Conservation (phyloP, 2,888 invertebrate genomes). For the Sesia apiformis region DNA sequence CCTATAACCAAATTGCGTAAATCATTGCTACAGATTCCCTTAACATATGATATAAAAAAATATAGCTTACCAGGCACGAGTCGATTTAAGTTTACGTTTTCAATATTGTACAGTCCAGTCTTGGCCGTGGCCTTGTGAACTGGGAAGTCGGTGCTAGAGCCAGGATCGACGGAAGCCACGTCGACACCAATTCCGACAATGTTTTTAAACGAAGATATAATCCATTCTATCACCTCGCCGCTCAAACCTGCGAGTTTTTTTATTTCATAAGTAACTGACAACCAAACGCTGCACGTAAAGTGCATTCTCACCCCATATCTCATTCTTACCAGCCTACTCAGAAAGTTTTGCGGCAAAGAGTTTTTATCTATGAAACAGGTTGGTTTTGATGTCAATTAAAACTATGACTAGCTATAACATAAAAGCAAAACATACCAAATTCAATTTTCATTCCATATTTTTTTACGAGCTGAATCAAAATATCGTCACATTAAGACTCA, state of each 20-base stretch:
- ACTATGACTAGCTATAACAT: too few relatives aligned
- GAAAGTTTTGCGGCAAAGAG: too few relatives aligned
- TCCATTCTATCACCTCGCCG: constrained; percentile 75
- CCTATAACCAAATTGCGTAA: too few relatives aligned
- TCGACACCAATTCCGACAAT: constrained; percentile 80
- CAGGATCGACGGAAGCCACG: constrained; percentile 77
- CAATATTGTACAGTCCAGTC: constrained; percentile 72
- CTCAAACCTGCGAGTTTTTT: constrained; percentile 59
- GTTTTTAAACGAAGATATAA: constrained; percentile 65
- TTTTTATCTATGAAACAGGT: too few relatives aligned
- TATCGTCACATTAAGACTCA: not conserved
- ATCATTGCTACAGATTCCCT: too few relatives aligned
- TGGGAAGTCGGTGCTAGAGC: constrained; percentile 37
- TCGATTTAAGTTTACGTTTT: constrained; percentile 75
- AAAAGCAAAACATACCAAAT: too few relatives aligned
- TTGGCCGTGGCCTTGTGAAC: constrained; percentile 41
- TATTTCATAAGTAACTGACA: too few relatives aligned
- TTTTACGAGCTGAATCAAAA: not conserved
- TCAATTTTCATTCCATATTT: not conserved
- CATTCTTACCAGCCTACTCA: too few relatives aligned
- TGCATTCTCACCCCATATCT: too few relatives aligned
- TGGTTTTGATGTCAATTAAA: too few relatives aligned
- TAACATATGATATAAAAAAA: not conserved
- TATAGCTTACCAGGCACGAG: constrained; percentile 52
- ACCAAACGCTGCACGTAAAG: too few relatives aligned